Conservation (phyloP, 2,888 invertebrate genomes). For the Callimorpha dominula region DNA sequence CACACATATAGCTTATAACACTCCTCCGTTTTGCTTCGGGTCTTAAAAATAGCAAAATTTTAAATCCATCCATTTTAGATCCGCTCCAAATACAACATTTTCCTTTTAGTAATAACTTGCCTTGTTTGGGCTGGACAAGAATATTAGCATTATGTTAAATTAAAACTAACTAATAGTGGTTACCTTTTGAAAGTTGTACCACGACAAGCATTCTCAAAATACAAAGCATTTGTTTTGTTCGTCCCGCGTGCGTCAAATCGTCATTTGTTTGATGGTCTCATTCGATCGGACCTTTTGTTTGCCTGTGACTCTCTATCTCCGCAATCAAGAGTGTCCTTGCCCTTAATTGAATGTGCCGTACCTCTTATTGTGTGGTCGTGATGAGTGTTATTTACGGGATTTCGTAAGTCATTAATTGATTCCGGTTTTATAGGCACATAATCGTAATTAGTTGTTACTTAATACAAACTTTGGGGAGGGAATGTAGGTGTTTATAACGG, state of each 20-base stretch:
- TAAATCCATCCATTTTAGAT: too few species aligned
- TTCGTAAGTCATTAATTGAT: slow-evolving; percentile 8
- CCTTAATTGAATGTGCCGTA: slow-evolving; percentile 41
- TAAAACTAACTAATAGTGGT: not conserved
- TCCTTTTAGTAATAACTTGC: too few species aligned
- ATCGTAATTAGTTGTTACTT: slow-evolving; percentile 10
- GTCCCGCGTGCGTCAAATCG: slow-evolving; percentile 30
- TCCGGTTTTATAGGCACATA: not conserved
- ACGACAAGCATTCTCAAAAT: slow-evolving; percentile 9
- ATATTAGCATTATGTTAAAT: not conserved
- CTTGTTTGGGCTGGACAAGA: too few species aligned
- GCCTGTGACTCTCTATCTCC: slow-evolving; percentile 18
- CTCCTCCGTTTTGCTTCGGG: too few species aligned
- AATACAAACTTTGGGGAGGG: not conserved
- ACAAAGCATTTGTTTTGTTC: slow-evolving; percentile 27
- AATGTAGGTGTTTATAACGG: not conserved
- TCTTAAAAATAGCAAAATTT: too few species aligned
- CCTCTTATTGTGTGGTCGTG: not conserved
- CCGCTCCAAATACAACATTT: too few species aligned
- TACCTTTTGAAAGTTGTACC: slow-evolving; percentile 7
- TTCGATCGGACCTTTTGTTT: slow-evolving; percentile 40
- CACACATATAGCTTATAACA: too few species aligned
- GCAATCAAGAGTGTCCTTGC: slow-evolving; percentile 48
- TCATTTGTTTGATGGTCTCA: slow-evolving; percentile 41
- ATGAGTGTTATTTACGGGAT: not conserved